Percentiles rank a stretch among this genome's conserved stretches.
Conservation (phyloP, 1,140 invertebrate species). For the Orchesella cincta region DNA sequence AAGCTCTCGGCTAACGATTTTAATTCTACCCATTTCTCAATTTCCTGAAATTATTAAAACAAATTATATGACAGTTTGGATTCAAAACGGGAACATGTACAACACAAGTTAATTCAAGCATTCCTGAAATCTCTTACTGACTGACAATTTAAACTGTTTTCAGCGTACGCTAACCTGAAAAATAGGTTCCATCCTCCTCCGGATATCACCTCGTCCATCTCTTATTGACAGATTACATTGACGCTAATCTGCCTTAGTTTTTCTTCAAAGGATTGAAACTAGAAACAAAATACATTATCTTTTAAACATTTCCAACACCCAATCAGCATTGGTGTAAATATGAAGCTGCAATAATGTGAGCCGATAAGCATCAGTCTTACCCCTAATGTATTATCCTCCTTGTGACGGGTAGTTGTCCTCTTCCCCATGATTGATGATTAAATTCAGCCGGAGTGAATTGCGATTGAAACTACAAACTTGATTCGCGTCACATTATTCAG, state of each 20-base stretch:
- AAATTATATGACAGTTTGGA: no score
- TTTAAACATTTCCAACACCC: not conserved
- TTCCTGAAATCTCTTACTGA: no score
- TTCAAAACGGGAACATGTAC: no score
- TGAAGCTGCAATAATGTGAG: not conserved
- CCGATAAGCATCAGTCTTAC: not conserved
- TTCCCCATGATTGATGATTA: no score
- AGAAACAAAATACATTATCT: not conserved
- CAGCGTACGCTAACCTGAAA: slow-evolving; percentile 28
- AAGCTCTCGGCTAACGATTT: slow-evolving; percentile 36
- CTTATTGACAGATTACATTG: slow-evolving; percentile 27
- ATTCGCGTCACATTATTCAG: no score
- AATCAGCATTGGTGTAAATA: not conserved
- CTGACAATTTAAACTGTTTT: no score
- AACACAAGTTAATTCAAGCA: no score
- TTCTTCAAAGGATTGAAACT: slow-evolving; percentile 41
- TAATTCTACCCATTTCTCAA: slow-evolving; percentile 36
- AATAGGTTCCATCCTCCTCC: slow-evolving; percentile 16
- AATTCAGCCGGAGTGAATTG: no score
- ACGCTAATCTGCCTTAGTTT: slow-evolving; percentile 36
- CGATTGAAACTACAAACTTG: no score
- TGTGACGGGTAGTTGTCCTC: slow-evolving; percentile 35
- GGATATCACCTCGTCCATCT: slow-evolving; percentile 25
- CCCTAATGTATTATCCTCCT: slow-evolving; percentile 40
- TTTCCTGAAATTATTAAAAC: not conserved